Evolutionary conservation across 2,113 vertebrate species (phyloP), one percentile per base, ranked within the genome.

Genomic region (Dasyprocta punctata): DNA sequence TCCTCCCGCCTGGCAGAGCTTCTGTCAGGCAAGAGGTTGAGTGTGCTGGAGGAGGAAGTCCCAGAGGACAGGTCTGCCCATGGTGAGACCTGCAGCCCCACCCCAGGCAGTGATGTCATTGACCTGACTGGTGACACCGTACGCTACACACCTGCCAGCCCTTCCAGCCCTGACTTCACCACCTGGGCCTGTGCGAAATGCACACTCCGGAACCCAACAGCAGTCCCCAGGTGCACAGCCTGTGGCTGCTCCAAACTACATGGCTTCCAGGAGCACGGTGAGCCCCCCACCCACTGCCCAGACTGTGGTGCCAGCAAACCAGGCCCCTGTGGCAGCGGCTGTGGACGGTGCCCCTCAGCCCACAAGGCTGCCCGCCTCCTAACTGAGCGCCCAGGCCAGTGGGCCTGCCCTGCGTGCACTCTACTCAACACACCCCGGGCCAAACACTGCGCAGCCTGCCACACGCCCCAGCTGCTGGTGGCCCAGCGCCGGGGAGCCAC

Each of bases 181-280:
- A 99, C 99, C 41, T 99, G 99, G 99, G 98, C 99, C 0, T 99
- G 99, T 36, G 99, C 99, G 90, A 99, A 99, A 98, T 99, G 99
- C 98, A 99, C 99, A 0, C 98, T 99, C 86, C 99, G 99, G 92
- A 99, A 99, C 97, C 99, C 99, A 85, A 99, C 99, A 0, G 98
- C 98, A 0, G 98, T 98, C 2, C 98, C 99, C 81, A 99, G 99
- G 96, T 99, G 99, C 98, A 99, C 99, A 0, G 99, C 97, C 36
- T 99, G 99, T 0, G 99, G 99, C 89, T 99, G 99, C 63, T 99
- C 99, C 96, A 99, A 99, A 98, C 99, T 99, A n/a, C 99, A 99
- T 0, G 99, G 99, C 97, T 99, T 99, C 98, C 99, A 99, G 97
- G 99, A 99, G 92, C 99, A 99, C 0, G 36, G 98, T 5, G 98